phyloP scores from a whole-genome alignment of 2,797 vertebrate species.

The Gallinago nigripennis region DNA sequence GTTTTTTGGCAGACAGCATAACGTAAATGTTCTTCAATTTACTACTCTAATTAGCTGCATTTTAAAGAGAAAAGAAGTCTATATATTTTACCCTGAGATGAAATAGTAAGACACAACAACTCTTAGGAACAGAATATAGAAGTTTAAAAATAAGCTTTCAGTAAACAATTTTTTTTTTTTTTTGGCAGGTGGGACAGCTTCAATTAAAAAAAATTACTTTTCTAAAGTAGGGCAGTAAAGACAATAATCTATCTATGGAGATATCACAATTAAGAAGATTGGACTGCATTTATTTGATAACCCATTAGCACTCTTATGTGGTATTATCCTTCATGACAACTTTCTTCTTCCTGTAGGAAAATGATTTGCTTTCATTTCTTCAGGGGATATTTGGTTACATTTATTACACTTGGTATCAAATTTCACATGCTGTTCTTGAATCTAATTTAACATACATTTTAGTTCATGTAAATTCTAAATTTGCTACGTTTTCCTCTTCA shows the following conservation, averaged over 20 bases:
- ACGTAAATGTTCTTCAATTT: neutral
- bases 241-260: neutral
- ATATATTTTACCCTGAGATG: neutral
- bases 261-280: neutral
- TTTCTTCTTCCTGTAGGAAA: neutral
- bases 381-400: neutral
- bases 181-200: fast-evolving
- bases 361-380: neutral
- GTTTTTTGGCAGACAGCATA: neutral
- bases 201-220: neutral
- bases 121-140: neutral
- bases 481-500: neutral
- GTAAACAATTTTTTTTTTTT: neutral
- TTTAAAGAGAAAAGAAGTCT: neutral
- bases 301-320: neutral
- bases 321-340: neutral
- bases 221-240: neutral
- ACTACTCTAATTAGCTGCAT: neutral
- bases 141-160: neutral
- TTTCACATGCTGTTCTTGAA: neutral
- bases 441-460: neutral
- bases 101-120: neutral
- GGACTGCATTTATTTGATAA: neutral
- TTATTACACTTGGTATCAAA: neutral
- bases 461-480: neutral